Evolutionary conservation across 2,888 invertebrate genomes (phyloP).

Genomic region (Drosophila greeni): DNA sequence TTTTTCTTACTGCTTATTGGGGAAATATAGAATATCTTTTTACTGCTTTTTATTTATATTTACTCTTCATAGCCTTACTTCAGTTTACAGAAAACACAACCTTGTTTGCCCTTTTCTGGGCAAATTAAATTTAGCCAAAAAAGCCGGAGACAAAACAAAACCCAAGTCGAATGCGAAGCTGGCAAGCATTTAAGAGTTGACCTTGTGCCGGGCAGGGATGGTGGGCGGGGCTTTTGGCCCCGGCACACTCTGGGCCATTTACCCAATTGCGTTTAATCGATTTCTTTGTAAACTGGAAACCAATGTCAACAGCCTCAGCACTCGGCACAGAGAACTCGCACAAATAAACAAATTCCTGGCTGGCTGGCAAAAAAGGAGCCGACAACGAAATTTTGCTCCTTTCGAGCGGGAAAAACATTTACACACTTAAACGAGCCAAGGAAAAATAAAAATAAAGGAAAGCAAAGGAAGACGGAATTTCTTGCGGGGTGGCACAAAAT

Average conservation of each 20-base stretch:
- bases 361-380: constrained; percentile 57
- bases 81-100: constrained; percentile 17
- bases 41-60: constrained; percentile 4
- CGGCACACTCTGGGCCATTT: constrained; percentile 69
- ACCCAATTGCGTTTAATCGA: constrained; percentile 76
- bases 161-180: constrained; percentile 22
- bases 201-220: constrained; percentile 49
- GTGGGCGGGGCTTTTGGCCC: constrained; percentile 30
- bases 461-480: constrained; percentile 34
- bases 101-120: background rate
- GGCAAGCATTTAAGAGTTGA: constrained; percentile 53
- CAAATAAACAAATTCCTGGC: constrained; percentile 53
- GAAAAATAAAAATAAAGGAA: constrained; percentile 8
- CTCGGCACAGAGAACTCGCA: constrained; percentile 12
- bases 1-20: constrained; percentile 1
- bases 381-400: constrained; percentile 49
- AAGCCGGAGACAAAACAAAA: constrained; percentile 33
- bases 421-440: constrained; percentile 72
- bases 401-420: constrained; percentile 68
- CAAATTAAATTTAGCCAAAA: constrained; percentile 36
- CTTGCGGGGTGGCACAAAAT: constrained; percentile 46
- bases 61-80: constrained; percentile 8
- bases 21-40: constrained; percentile 12
- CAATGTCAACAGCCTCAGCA: constrained; percentile 76
- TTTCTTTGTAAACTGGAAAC: constrained; percentile 77